phyloP scores from a whole-genome alignment of 2,888 invertebrate species.

The Cryptosula pallasiana region DNA sequence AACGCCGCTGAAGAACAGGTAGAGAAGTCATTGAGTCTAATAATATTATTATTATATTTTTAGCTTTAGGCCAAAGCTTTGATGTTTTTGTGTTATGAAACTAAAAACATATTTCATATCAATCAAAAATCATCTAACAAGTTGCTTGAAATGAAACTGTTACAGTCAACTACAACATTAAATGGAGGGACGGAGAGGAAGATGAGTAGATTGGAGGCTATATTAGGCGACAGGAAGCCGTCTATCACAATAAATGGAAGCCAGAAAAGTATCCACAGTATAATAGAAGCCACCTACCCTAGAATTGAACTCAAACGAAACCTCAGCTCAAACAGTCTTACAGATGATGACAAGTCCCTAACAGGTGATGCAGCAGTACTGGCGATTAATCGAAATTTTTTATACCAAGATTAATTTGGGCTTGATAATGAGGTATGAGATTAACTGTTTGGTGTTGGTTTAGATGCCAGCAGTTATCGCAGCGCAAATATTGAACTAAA shows the following conservation, averaged over 20 bases:
- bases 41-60: too few species aligned
- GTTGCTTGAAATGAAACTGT: background rate
- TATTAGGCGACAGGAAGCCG: slow-evolving; percentile 21
- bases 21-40: too few species aligned
- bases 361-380: too few species aligned
- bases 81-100: too few species aligned
- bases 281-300: background rate
- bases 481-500: background rate
- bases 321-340: background rate
- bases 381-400: too few species aligned
- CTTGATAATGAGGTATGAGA: too few species aligned
- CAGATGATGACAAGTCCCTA: background rate
- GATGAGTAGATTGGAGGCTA: background rate
- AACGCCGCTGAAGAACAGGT: background rate
- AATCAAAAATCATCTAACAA: too few species aligned
- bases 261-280: background rate
- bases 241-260: slow-evolving; percentile 28
- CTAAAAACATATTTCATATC: too few species aligned
- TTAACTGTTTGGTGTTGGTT: too few species aligned
- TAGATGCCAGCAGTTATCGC: background rate
- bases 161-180: background rate
- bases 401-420: too few species aligned
- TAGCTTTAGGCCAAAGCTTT: too few species aligned
- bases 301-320: background rate
- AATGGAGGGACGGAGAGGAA: slow-evolving; percentile 16